Percentiles rank a stretch among this genome's conserved stretches.
phyloP scores from a whole-genome alignment of 2,797 vertebrate genomes.

The Choloepus didactylus region DNA sequence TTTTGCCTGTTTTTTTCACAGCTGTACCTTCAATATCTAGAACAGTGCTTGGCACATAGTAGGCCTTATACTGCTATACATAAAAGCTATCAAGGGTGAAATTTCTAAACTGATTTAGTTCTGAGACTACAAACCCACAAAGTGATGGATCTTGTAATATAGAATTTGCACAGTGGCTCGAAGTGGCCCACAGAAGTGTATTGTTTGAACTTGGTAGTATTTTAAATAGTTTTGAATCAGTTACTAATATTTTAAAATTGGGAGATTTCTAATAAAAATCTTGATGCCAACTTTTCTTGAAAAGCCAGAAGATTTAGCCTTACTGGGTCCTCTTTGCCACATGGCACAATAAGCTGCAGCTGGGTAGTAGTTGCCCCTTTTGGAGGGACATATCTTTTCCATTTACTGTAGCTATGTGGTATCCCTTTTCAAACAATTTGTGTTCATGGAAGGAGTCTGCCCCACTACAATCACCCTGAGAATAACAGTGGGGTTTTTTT shows the following conservation, averaged over 20 bases:
- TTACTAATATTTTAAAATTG: constrained; percentile 22
- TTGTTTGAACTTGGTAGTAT: not conserved
- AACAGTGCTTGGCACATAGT: not conserved
- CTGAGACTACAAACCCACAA: not conserved
- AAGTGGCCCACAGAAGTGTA: not conserved
- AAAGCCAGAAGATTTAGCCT: not conserved
- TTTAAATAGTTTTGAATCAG: constrained; percentile 32
- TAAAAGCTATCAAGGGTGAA: not conserved
- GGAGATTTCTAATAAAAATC: not conserved
- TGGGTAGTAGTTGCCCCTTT: not conserved
- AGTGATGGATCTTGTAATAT: not conserved
- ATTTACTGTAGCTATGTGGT: not conserved
- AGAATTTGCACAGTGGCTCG: not conserved
- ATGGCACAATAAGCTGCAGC: rapidly evolving
- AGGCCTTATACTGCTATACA: not conserved
- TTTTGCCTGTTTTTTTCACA: not conserved
- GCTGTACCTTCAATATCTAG: not conserved
- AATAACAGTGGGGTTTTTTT: constrained; percentile 6
- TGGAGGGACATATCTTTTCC: rapidly evolving
- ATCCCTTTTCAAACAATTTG: not conserved
- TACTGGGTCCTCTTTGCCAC: not conserved
- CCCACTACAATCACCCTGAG: not conserved
- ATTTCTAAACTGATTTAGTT: not conserved
- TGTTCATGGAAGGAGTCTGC: not conserved
- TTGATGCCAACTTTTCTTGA: not conserved